Conservation (phyloP, 2,113 vertebrate genomes). For the Cyprinodon tularosa region DNA sequence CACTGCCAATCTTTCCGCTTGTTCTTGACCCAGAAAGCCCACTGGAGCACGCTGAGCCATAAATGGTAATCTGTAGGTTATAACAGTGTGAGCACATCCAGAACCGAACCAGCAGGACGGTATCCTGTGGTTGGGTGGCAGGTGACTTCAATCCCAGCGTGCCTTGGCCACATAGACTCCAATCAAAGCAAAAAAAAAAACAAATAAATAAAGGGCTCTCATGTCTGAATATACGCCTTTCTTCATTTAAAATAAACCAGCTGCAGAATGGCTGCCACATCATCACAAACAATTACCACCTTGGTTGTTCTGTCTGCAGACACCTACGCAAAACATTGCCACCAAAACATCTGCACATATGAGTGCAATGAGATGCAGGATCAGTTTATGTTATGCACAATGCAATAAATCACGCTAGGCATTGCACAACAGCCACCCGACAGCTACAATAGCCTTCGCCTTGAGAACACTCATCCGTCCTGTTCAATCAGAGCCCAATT, state of each 20-base stretch:
- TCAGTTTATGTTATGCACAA: constrained; percentile 31
- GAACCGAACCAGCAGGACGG: constrained; percentile 64
- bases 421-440: constrained; percentile 19
- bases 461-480: constrained; percentile 22
- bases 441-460: constrained; percentile 16
- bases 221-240: constrained; percentile 4
- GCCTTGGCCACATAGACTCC: constrained; percentile 45
- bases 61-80: constrained; percentile 76
- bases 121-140: constrained; percentile 63
- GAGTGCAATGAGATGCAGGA: constrained; percentile 28
- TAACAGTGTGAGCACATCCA: constrained; percentile 58
- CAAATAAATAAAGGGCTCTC: constrained; percentile 32
- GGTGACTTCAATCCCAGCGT: constrained; percentile 64
- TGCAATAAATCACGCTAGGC: constrained; percentile 30
- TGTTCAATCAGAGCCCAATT: constrained; percentile 43
- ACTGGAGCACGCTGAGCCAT: constrained; percentile 64
- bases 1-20: constrained; percentile 64
- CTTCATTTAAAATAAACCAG: constrained; percentile 10
- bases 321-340: constrained; percentile 18
- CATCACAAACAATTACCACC: constrained; percentile 33
- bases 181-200: constrained; percentile 36
- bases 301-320: constrained; percentile 6
- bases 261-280: constrained; percentile 12
- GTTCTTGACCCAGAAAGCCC: constrained; percentile 76
- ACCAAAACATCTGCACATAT: constrained; percentile 7